phyloP scores from a whole-genome alignment of 2,888 invertebrate species.

The Eristalis pertinax region DNA sequence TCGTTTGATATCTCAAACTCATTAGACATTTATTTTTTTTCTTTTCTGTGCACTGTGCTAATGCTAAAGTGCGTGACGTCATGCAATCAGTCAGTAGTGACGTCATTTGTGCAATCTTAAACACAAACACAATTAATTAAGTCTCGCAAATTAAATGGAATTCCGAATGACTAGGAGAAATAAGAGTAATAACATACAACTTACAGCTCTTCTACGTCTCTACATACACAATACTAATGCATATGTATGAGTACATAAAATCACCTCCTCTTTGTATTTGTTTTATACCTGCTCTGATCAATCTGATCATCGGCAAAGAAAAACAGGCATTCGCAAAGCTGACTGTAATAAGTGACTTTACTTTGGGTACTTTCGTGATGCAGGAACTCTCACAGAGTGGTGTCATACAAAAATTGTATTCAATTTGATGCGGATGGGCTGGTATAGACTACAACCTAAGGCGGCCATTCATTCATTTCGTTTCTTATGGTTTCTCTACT shows the following conservation, averaged over 20 bases:
- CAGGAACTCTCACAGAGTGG: slow-evolving; percentile 29
- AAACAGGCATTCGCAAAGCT: slow-evolving; percentile 56
- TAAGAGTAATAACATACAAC: slow-evolving; percentile 13
- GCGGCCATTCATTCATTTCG: slow-evolving; percentile 65
- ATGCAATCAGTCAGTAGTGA: slow-evolving; percentile 35
- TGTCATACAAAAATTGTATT: slow-evolving; percentile 38
- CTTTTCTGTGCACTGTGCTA: neutral
- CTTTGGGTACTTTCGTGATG: slow-evolving; percentile 27
- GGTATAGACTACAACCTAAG: slow-evolving; percentile 50
- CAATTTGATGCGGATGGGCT: slow-evolving; percentile 54
- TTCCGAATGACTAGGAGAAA: slow-evolving; percentile 43
- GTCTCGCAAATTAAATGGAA: slow-evolving; percentile 46
- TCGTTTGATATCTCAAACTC: slow-evolving; percentile 39
- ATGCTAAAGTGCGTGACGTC: slow-evolving; percentile 31
- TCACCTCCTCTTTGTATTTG: slow-evolving; percentile 7
- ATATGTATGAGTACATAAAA: neutral
- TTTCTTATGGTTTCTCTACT: slow-evolving; percentile 66
- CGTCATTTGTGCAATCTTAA: slow-evolving; percentile 56
- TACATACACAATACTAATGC: neutral
- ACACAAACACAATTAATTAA: slow-evolving; percentile 5
- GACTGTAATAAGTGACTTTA: slow-evolving; percentile 34
- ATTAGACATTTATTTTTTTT: neutral
- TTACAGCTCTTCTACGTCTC: neutral
- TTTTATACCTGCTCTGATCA: slow-evolving; percentile 64
- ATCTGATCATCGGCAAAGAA: slow-evolving; percentile 53